These are phyloP conservation scores for Hemithea aestivaria DNA, from an alignment of 2,888 invertebrate genomes.

Conservation along the genomic window DNA sequence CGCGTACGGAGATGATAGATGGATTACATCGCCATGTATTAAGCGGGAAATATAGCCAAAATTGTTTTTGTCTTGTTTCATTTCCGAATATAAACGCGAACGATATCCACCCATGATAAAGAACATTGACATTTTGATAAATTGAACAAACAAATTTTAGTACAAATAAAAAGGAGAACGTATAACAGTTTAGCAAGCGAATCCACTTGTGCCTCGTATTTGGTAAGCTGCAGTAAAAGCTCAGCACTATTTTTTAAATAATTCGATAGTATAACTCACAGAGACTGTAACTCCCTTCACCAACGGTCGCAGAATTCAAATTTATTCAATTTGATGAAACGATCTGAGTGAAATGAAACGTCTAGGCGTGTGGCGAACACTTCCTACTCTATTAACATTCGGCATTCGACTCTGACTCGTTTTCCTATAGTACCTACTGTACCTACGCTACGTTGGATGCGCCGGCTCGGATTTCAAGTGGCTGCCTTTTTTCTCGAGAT, in stretches of 20 bases:
- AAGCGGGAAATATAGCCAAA: slow-evolving; percentile 17
- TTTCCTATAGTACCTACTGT: slow-evolving; percentile 42
- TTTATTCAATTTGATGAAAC: slow-evolving; percentile 69
- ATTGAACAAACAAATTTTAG: neutral
- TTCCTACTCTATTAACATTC: slow-evolving; percentile 37
- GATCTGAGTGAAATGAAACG: slow-evolving; percentile 67
- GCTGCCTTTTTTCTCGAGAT: slow-evolving; percentile 23
- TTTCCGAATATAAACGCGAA: slow-evolving; percentile 12
- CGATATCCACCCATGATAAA: slow-evolving; percentile 5
- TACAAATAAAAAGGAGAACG: no score
- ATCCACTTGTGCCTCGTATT: no score
- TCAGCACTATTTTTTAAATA: no score
- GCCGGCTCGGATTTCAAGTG: slow-evolving; percentile 28
- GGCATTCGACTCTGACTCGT: slow-evolving; percentile 37
- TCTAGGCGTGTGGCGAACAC: slow-evolving; percentile 41
- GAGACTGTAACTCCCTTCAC: neutral
- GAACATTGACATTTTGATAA: slow-evolving; percentile 10
- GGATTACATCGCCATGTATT: slow-evolving; percentile 25
- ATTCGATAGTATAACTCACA: no score
- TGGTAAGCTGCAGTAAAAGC: no score
- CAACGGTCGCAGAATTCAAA: slow-evolving; percentile 55
- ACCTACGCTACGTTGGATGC: no score
- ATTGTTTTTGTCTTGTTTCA: slow-evolving; percentile 20
- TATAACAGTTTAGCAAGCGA: no score
- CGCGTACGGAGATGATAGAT: slow-evolving; percentile 23